Evolutionary conservation across 2,797 vertebrate genomes (phyloP).

Genomic region (Loriculus beryllinus): DNA sequence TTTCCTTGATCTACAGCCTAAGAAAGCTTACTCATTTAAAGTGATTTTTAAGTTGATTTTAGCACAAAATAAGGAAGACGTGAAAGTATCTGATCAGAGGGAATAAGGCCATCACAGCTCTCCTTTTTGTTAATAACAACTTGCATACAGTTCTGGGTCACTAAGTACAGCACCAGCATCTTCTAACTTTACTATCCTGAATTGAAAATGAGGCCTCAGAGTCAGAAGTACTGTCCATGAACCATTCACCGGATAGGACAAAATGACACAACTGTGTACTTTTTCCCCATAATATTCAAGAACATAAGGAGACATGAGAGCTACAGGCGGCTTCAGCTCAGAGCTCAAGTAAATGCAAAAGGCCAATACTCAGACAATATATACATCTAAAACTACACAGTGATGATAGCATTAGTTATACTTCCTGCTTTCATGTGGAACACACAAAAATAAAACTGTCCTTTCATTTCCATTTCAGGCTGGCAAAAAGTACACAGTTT

Average conservation of each 20-base stretch:
- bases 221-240: neutral
- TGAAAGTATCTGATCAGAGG: neutral
- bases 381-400: neutral
- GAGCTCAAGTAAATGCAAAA: neutral
- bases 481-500: neutral
- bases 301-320: neutral
- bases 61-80: neutral
- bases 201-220: neutral
- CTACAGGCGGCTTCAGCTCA: neutral
- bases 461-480: neutral
- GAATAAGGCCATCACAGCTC: neutral
- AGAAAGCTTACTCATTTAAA: neutral
- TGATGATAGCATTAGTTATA: neutral
- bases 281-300: neutral
- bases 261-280: accelerated
- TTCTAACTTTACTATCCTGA: neutral
- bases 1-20: neutral
- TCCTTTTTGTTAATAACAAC: conserved; percentile 10
- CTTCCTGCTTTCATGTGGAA: neutral
- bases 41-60: neutral
- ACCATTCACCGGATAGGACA: neutral
- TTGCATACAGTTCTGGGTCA: neutral
- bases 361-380: neutral
- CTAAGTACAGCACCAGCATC: neutral
- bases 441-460: neutral